These are phyloP conservation scores for Megaceryle maxima DNA, from an alignment of 2,113 vertebrate genomes.

Conservation along the genomic window DNA sequence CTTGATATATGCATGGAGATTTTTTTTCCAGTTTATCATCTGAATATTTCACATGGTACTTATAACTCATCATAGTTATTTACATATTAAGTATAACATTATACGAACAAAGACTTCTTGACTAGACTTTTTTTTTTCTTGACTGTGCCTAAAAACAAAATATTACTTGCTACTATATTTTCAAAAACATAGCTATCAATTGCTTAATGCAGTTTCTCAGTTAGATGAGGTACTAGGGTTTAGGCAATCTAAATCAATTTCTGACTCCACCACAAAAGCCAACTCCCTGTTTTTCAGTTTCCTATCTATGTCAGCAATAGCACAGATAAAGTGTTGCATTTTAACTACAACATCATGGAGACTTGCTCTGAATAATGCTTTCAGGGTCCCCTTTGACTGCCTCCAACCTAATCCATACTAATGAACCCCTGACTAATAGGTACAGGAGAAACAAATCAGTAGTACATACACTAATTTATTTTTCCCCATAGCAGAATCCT, in stretches of 20 bases:
- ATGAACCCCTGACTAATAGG: not conserved
- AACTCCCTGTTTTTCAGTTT: not conserved
- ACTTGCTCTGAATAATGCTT: conserved; percentile 1
- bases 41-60: not conserved
- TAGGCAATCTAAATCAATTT: not conserved
- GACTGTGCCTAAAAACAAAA: not conserved
- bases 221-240: not conserved
- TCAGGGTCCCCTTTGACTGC: not conserved
- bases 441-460: not conserved
- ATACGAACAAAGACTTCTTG: not conserved
- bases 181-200: not conserved
- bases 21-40: not conserved
- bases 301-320: not conserved
- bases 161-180: not conserved
- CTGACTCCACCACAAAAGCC: not conserved
- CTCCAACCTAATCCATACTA: not conserved
- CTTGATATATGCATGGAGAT: not conserved
- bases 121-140: not conserved
- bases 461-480: not conserved
- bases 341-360: not conserved
- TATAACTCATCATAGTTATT: not conserved
- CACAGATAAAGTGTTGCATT: not conserved
- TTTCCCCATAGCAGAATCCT: not conserved
- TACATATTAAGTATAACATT: not conserved
- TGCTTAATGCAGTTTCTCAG: not conserved